Base-by-base conservation (phyloP, 2,888 invertebrate genomes). In the Lasioglossum zephyrum region DNA sequence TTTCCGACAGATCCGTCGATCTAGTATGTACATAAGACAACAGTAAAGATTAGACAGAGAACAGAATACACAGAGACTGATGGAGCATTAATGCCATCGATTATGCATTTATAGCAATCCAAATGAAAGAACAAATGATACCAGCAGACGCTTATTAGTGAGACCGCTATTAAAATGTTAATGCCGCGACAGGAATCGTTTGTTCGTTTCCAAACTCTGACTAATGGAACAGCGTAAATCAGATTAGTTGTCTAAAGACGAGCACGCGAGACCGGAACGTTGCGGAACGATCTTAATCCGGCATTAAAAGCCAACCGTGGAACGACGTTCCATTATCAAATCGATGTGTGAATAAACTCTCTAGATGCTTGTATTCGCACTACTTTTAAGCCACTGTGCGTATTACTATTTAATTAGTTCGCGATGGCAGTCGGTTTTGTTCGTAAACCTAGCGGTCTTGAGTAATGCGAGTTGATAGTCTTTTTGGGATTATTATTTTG, bases 191-290 rank as follows among this genome's bases (percentile, higher is more conserved):
- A 60, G 26, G 60, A 60, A 60, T 26, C 60, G 60, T 60, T 60
- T 60, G 22, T 69, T 22, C 11, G 16, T 18, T 36, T 18, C 31
- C 69, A 22, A 69, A 60, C 26, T 60, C 60, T 13, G 26, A 26
- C 60, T 60, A 60, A 60, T 60, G 60, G 60, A 60, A 26, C 60
- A 60, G 5, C 26, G 60, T n/a, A 60, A 60, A 60, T 60, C 60
- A 60, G 60, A 60, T 60, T 26, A 60, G 60, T 26, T 26, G 16
- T 60, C 60, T 60, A 60, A 60, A 60, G 60, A 60, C 60, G 60
- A 26, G 13, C 16, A 16, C 57, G 57, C n/a, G 57, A 57, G 57
- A 57, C 1, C 11, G n/a, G n/a, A 4, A 57, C 57, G 57, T n/a
- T n/a, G 57, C 57, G 57, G 11, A 57, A 57, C 57, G n/a, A 57